These are phyloP conservation scores for Cotesia glomerata DNA, from an alignment of 1,140 invertebrate species.

Conservation along the genomic window DNA sequence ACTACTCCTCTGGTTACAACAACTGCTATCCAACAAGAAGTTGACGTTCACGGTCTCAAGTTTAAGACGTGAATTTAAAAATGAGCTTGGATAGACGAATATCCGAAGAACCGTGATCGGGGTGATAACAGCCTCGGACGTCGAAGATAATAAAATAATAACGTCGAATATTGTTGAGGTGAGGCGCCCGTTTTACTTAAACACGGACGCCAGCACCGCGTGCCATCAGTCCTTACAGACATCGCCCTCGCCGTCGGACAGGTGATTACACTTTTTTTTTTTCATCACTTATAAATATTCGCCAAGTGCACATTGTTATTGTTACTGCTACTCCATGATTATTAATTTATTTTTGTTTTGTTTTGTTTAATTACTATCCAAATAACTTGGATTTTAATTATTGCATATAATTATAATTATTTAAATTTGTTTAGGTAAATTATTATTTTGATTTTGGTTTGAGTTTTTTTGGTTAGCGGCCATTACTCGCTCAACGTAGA, in stretches of 20 bases:
- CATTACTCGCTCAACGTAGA: background rate
- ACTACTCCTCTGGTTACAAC: too few species aligned
- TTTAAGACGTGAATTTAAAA: constrained; percentile 1
- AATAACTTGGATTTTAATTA: too few species aligned
- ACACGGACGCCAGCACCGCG: constrained; percentile 25
- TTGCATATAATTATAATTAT: background rate
- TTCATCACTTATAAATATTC: background rate
- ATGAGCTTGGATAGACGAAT: background rate
- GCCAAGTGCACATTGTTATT: background rate
- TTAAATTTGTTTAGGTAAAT: background rate
- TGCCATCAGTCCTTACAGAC: constrained; percentile 7
- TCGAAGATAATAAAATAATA: background rate
- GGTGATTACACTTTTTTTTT: constrained; percentile 5
- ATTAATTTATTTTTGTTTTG: too few species aligned
- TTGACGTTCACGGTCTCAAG: too few species aligned
- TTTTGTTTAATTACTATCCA: too few species aligned
- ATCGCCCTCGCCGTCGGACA: constrained; percentile 30
- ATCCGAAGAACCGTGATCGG: background rate
- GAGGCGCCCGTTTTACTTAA: background rate
- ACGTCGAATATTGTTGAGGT: background rate
- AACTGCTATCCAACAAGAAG: too few species aligned
- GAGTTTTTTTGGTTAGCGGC: background rate
- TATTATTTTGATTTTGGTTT: too few species aligned
- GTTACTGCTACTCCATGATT: background rate
- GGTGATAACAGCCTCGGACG: background rate